Base-by-base conservation (phyloP, 1,140 invertebrate genomes). In the Marisa cornuarietis region DNA sequence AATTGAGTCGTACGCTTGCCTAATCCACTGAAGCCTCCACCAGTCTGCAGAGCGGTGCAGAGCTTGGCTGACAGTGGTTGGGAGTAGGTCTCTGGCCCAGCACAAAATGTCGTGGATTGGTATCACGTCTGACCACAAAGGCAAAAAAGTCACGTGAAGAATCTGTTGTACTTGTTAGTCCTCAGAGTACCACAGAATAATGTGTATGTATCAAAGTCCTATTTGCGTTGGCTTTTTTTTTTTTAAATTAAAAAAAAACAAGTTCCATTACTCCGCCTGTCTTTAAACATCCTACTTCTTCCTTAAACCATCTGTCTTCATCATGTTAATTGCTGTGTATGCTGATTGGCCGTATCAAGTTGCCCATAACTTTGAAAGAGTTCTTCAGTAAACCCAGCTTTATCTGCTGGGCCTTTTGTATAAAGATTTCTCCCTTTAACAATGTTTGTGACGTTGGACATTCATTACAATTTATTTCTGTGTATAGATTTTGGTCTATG, bases 161-260 rank as follows among this genome's bases (percentile, higher is more conserved):
- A 54, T n/a, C 49, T n/a, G 42, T 71, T 51, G 51, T 22, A 52
- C 26, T 54, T 22, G 11, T 65, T 77, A 51, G 76, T 77, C 76
- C 76, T 77, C 66, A 63, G 42, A 65, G 42, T 68, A 22, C 42
- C 76, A 77, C 31, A 42, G 11, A 14, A 63, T 16, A 62, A 68
- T 69, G 76, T 77, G 76, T 77, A 77, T 77, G 76, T 77, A 77
- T 20, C 51, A 77, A 77, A 77, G 76, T 77, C 63, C 76, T 54
- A 42, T 77, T 77, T 54, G 76, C 76, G 76, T 63, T 77, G 20
- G 71, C 24, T 52, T 22, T 51, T 49, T 49, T 73, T n/a, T 54
- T 51, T 73, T 73, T 20, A 5, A 11, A 51, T 0, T 42, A 0
- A 42, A 42, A 42, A 42, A 42, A 42, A 42, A 42, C 31, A 42